Base-by-base conservation (phyloP, 2,113 vertebrate genomes). In the Jaculus jaculus region DNA sequence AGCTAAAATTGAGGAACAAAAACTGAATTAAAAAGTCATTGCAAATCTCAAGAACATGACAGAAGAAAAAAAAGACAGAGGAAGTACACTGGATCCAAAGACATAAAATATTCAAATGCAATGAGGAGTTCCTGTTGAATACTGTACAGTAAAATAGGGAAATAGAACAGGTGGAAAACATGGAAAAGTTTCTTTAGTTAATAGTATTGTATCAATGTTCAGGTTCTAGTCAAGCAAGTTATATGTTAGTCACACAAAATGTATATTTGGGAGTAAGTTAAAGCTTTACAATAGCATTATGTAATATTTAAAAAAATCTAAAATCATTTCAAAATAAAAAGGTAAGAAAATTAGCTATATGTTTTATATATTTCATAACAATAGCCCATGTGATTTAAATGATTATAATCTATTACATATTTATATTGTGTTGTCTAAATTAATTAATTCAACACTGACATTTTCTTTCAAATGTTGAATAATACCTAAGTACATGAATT, bases 391-490 rank as follows among this genome's bases (percentile, higher is more conserved):
- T 87, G 24, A 5, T 85, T 93, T 11, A 90, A 94, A 71, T 87
- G 24, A 5, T 85, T 93, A 8, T 87, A 94, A 71, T 71, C 37
- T 26, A 26, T 66, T 42, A 32, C 26, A 26, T 72, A 63, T 83
- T 93, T 42, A 51, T 79, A 58, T 84, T 73, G 42, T 74, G 72
- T 87, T 83, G 21, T 68, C 51, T 92, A 63, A 87, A 28, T 80
- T 92, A 86, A 93, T 24, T 72, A 84, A 83, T 24, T 68, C 24
- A 63, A 10, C 10, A 90, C 32, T 61, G 4, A 24, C 73, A 74
- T 89, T 84, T 80, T 20, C n/a, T 72, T 91, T 91, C 73, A 91
- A 91, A 78, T 21, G 13, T 34, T 87, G 20, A 77, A 68, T 42
- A 28, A 68, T 78, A 21, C 20, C 63, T 81, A 84, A 73, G 32